A percentile compares a stretch with the other conserved stretches of the same genome.
These are phyloP conservation scores for Sisyra terminalis DNA, from an alignment of 2,888 invertebrate genomes.

Conservation along the genomic window DNA sequence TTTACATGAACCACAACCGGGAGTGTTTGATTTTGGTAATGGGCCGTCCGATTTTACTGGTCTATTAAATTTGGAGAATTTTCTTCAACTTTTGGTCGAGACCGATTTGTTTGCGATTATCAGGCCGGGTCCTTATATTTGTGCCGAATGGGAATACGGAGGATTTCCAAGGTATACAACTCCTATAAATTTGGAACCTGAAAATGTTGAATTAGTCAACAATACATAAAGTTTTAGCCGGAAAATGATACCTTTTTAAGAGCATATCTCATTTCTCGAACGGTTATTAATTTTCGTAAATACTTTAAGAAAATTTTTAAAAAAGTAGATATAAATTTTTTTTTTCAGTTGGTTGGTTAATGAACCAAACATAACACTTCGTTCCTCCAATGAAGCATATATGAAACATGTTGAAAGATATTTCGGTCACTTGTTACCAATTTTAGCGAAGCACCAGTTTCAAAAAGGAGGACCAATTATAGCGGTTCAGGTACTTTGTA, in stretches of 20 bases:
- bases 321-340: neutral
- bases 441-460: conserved; percentile 34
- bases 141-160: conserved; percentile 67
- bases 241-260: too few relatives aligned
- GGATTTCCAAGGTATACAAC: conserved; percentile 20
- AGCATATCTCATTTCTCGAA: too few relatives aligned
- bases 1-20: conserved; percentile 63
- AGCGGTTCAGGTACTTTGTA: conserved; percentile 52
- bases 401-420: conserved; percentile 31
- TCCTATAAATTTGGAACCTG: too few relatives aligned
- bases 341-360: conserved; percentile 30
- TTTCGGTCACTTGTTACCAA: conserved; percentile 31
- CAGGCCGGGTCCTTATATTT: conserved; percentile 82
- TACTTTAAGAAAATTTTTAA: too few relatives aligned
- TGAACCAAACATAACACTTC: conserved; percentile 29
- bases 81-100: conserved; percentile 54
- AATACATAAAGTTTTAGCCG: too few relatives aligned
- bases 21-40: conserved; percentile 42
- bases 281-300: too few relatives aligned
- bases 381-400: conserved; percentile 24
- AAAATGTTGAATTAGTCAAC: neutral
- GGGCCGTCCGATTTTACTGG: conserved; percentile 52
- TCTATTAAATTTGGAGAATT: conserved; percentile 41
- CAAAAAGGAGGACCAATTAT: conserved; percentile 73
- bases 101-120: conserved; percentile 65